Percentiles rank a stretch among this genome's conserved stretches.
phyloP scores from a whole-genome alignment of 2,113 vertebrate genomes.

The Podarcis cretensis region DNA sequence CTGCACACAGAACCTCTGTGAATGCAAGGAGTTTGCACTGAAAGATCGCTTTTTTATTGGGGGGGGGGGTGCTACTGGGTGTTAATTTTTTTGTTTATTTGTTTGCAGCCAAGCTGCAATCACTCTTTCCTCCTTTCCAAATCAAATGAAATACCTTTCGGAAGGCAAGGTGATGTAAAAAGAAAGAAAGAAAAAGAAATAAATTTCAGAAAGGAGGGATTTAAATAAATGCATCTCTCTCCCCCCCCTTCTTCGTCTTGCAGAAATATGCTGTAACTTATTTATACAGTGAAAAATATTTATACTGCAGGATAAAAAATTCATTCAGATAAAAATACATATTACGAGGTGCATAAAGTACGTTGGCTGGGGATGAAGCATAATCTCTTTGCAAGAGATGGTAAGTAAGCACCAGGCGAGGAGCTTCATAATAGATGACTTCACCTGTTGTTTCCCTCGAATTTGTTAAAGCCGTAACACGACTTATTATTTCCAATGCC shows the following conservation, averaged over 20 bases:
- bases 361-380: slow-evolving; percentile 49
- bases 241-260: too few species aligned
- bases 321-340: slow-evolving; percentile 60
- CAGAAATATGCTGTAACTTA: slow-evolving; percentile 52
- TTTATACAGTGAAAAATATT: slow-evolving; percentile 59
- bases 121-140: slow-evolving; percentile 32
- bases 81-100: slow-evolving; percentile 58
- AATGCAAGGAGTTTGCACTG: slow-evolving; percentile 66
- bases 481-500: background rate
- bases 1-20: slow-evolving; percentile 66
- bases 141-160: slow-evolving; percentile 46
- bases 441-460: background rate
- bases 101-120: background rate
- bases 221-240: slow-evolving; percentile 58
- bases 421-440: slow-evolving; percentile 16
- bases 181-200: slow-evolving; percentile 8
- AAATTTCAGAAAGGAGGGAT: slow-evolving; percentile 13
- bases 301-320: slow-evolving; percentile 46
- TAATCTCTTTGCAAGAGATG: background rate
- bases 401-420: background rate
- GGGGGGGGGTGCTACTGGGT: slow-evolving; percentile 32
- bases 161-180: slow-evolving; percentile 10
- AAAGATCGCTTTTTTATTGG: slow-evolving; percentile 59
- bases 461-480: slow-evolving; percentile 1
- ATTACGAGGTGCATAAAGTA: slow-evolving; percentile 40